Evolutionary conservation across 2,113 vertebrate species (phyloP).

Genomic region (Podarcis muralis): DNA sequence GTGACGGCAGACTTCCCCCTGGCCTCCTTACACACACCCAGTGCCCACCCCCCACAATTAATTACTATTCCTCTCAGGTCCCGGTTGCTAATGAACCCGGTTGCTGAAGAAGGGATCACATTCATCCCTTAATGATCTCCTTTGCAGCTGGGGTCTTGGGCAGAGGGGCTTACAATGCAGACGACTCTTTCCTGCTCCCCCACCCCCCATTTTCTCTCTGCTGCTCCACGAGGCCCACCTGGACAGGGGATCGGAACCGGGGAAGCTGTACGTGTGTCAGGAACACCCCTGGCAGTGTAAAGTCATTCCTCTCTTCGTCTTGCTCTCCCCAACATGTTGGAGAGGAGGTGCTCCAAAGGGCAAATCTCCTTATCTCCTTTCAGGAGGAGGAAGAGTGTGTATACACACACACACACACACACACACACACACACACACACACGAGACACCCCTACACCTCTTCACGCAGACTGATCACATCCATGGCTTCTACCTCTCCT

Average conservation of each 20-base stretch:
- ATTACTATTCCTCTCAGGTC: constrained; percentile 7
- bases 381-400: too few relatives aligned
- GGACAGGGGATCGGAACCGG: background rate
- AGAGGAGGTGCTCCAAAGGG: background rate
- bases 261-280: too few relatives aligned
- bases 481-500: too few relatives aligned
- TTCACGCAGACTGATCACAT: too few relatives aligned
- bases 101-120: background rate
- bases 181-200: background rate
- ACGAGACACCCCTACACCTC: too few relatives aligned
- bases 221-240: too few relatives aligned
- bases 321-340: too few relatives aligned
- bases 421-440: too few relatives aligned
- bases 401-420: too few relatives aligned
- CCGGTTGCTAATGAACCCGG: constrained; percentile 7
- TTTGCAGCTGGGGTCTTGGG: constrained; percentile 9
- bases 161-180: background rate
- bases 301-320: background rate
- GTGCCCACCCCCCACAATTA: background rate
- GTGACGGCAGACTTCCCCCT: background rate
- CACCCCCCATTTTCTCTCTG: background rate
- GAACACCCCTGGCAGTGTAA: background rate
- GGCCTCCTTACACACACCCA: too few relatives aligned
- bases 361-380: background rate
- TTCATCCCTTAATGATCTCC: constrained; percentile 15